A percentile compares a stretch with the other conserved stretches of the same genome.
Evolutionary conservation across 92 coral and sea anemone species (phyloP).

Genomic region (Porites rus): DNA sequence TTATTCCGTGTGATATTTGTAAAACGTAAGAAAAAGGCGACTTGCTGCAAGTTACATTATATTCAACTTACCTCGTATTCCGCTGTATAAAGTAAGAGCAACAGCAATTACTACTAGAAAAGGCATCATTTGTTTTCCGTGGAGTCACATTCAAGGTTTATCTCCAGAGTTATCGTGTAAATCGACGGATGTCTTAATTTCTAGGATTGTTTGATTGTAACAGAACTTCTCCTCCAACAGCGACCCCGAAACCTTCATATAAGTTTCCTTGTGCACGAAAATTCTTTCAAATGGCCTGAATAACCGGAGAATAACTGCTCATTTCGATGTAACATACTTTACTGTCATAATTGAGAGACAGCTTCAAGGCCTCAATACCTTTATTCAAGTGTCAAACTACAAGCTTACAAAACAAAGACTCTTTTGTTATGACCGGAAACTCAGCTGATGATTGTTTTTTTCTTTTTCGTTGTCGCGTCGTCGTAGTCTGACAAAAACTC

Average conservation of each 20-base stretch:
- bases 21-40: neutral
- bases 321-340: neutral
- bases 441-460: neutral
- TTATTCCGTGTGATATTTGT: no score
- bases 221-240: neutral
- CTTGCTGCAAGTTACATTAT: neutral
- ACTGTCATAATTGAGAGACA: no score
- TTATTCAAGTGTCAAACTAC: neutral
- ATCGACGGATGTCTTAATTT: neutral
- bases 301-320: neutral
- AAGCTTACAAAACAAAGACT: conserved; percentile 4
- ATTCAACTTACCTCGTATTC: conserved; percentile 18
- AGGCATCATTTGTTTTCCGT: neutral
- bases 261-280: neutral
- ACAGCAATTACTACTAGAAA: neutral
- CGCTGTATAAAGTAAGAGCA: conserved; percentile 1
- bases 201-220: neutral
- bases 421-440: conserved; percentile 25
- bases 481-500: no score
- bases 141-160: no score
- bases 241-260: neutral
- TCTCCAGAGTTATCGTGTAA: neutral
- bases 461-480: no score
- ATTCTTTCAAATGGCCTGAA: neutral
- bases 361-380: neutral